Percentiles rank a stretch among this genome's conserved stretches.
phyloP scores from a whole-genome alignment of 2,888 invertebrate genomes.

The Galeopsomyia nigrocyanea region DNA sequence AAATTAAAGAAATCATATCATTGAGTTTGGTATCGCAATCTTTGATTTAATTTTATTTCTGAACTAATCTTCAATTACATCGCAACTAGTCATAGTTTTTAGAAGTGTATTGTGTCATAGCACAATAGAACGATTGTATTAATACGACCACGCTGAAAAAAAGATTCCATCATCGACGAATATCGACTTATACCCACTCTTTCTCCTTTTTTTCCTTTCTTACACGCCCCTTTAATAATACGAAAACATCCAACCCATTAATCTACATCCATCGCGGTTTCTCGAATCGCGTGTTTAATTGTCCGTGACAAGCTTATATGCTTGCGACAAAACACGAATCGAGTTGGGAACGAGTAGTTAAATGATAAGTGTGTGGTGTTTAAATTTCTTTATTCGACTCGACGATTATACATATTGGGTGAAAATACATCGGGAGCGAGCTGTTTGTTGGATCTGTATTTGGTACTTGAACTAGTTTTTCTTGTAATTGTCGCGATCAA shows the following conservation, averaged over 20 bases:
- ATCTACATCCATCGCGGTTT: constrained; percentile 40
- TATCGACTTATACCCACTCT: constrained; percentile 18
- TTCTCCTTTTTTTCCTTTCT: constrained; percentile 3
- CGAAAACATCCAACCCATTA: constrained; percentile 25
- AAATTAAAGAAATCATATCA: background rate
- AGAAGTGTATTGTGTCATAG: too few species aligned
- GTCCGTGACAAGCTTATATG: constrained; percentile 21
- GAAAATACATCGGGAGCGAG: background rate
- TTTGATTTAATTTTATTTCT: too few species aligned
- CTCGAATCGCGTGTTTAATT: constrained; percentile 40
- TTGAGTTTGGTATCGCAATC: background rate
- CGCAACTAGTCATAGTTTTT: too few species aligned
- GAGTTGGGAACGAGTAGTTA: background rate
- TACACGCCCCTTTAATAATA: background rate
- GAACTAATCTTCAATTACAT: too few species aligned
- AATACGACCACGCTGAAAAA: background rate
- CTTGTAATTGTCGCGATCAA: too few species aligned
- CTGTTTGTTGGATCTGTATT: background rate
- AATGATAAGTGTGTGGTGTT: constrained; percentile 10
- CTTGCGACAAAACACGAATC: background rate
- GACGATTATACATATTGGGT: background rate
- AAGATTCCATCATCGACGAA: background rate
- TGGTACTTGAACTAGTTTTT: too few species aligned
- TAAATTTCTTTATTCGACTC: constrained; percentile 27
- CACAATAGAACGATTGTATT: constrained; percentile 14